Percentiles rank a stretch among this genome's conserved stretches.
phyloP scores from a whole-genome alignment of 1,140 invertebrate genomes.

The Caenorhabditis remanei region DNA sequence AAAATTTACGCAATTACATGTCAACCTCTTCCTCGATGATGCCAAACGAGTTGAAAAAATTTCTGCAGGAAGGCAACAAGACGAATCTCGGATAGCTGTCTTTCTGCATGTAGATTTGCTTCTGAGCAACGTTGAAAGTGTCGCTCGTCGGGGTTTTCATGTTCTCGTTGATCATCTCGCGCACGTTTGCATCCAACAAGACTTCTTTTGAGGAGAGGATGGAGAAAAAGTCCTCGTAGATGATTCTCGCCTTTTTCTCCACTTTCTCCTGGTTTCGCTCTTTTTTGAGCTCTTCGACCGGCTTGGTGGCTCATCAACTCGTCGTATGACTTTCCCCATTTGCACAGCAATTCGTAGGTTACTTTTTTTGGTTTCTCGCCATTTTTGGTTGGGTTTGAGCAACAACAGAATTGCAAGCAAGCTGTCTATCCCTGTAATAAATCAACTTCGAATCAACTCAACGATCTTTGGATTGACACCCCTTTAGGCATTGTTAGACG shows the following conservation, averaged over 20 bases:
- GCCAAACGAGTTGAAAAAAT: not conserved
- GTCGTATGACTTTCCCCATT: too few relatives aligned
- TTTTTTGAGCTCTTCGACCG: slow-evolving; percentile 96
- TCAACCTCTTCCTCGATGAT: not conserved
- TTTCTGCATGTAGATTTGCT: slow-evolving; percentile 99
- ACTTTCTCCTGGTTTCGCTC: slow-evolving; percentile 91
- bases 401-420: too few relatives aligned
- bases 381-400: too few relatives aligned
- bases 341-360: too few relatives aligned
- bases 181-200: slow-evolving; percentile 94
- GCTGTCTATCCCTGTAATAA: too few relatives aligned
- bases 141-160: slow-evolving; percentile 91
- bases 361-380: too few relatives aligned
- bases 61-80: too few relatives aligned
- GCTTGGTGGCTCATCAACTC: too few relatives aligned
- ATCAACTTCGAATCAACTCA: too few relatives aligned
- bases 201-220: slow-evolving; percentile 99
- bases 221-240: slow-evolving; percentile 99
- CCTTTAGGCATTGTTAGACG: too few relatives aligned
- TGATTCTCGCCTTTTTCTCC: slow-evolving; percentile 90
- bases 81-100: slow-evolving; percentile 96
- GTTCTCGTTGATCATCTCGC: slow-evolving; percentile 96
- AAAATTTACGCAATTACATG: too few relatives aligned
- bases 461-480: too few relatives aligned
- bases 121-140: slow-evolving; percentile 98